A percentile compares a stretch with the other conserved stretches of the same genome.
These are phyloP conservation scores for Drosophila nikananu DNA, from an alignment of 1,140 invertebrate genomes.

Conservation along the genomic window DNA sequence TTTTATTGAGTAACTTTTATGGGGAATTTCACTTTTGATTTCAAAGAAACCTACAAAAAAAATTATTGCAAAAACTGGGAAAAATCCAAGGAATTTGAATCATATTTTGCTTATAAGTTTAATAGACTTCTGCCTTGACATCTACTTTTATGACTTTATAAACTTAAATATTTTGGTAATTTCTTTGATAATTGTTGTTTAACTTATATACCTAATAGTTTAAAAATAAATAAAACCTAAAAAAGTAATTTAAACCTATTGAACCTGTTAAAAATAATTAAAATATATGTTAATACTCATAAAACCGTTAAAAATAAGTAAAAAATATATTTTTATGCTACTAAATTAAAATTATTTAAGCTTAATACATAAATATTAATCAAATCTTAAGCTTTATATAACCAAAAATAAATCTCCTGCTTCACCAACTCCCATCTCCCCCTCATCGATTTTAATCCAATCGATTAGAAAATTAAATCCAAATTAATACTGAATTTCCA, in stretches of 20 bases:
- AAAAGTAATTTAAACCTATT: too few species aligned
- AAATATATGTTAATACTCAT: too few species aligned
- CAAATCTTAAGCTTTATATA: not conserved
- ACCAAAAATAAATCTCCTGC: not conserved
- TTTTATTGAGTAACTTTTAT: constrained; percentile 67
- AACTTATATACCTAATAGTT: too few species aligned
- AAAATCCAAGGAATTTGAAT: not conserved
- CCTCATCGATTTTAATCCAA: constrained; percentile 4
- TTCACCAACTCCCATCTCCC: not conserved
- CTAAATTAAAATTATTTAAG: too few species aligned
- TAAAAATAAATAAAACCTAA: too few species aligned
- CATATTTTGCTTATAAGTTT: not conserved
- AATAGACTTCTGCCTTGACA: too few species aligned
- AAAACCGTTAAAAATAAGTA: too few species aligned
- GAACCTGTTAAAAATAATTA: too few species aligned
- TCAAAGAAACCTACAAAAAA: constrained; percentile 9
- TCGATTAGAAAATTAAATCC: constrained; percentile 16
- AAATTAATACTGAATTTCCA: constrained; percentile 21
- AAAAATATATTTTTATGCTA: too few species aligned
- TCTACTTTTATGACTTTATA: too few species aligned
- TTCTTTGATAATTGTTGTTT: too few species aligned
- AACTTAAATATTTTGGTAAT: too few species aligned
- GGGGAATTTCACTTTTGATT: constrained; percentile 54
- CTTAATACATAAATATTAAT: not conserved
- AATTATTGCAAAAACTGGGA: not conserved